These are phyloP conservation scores for Argyrosomus regius DNA, from an alignment of 2,797 vertebrate genomes.

Conservation along the genomic window DNA sequence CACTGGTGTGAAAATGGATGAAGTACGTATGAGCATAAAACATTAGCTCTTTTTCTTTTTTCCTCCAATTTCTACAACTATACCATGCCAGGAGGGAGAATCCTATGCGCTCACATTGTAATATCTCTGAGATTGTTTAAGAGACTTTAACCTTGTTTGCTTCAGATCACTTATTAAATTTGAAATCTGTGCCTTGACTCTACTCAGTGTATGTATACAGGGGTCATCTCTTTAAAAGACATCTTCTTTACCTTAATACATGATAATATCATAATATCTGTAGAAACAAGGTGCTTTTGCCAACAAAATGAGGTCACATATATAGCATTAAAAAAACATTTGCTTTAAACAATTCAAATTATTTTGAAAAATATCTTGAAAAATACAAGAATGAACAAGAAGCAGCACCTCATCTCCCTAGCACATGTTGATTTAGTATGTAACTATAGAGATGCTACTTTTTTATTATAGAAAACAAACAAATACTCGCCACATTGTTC, in stretches of 20 bases:
- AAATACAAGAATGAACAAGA: too few species aligned
- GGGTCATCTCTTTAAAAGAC: neutral
- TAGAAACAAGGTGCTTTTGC: neutral
- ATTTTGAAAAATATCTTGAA: neutral
- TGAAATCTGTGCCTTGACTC: neutral
- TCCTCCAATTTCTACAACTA: neutral
- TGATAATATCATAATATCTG: neutral
- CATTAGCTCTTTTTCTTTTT: neutral
- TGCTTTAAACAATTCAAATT: neutral
- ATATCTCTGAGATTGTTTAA: neutral
- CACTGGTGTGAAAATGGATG: conserved; percentile 58
- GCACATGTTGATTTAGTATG: neutral
- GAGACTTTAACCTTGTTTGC: neutral
- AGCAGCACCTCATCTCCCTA: neutral
- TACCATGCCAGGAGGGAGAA: conserved; percentile 70
- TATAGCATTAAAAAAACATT: neutral
- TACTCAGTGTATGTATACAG: too few species aligned
- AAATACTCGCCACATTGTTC: conserved; percentile 15
- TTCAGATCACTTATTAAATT: neutral
- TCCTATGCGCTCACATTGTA: neutral
- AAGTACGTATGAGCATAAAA: conserved; percentile 23
- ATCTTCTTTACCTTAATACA: neutral
- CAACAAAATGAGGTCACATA: neutral
- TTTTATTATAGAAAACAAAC: neutral
- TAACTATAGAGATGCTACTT: neutral